Percentiles rank a stretch among this genome's conserved stretches.
These are phyloP conservation scores for Spea hammondii DNA, from an alignment of 2,797 vertebrate genomes.

Conservation along the genomic window DNA sequence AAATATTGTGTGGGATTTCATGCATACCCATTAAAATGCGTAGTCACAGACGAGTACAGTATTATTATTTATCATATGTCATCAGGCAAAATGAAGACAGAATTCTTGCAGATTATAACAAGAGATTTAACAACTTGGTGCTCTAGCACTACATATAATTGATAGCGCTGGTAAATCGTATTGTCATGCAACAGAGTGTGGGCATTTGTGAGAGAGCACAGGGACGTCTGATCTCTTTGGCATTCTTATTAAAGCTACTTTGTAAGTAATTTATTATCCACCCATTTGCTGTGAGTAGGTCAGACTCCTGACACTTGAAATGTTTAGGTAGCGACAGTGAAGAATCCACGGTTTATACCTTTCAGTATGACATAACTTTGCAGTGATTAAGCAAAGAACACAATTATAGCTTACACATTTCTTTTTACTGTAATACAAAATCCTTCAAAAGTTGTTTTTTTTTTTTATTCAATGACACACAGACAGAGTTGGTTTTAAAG, in stretches of 20 bases:
- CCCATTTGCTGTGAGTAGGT: slow-evolving; percentile 65
- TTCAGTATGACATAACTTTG: slow-evolving; percentile 9
- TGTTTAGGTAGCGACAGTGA: slow-evolving; percentile 59
- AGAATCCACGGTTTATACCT: slow-evolving; percentile 37
- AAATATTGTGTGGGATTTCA: not conserved
- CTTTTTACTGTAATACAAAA: not conserved
- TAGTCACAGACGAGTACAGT: not conserved
- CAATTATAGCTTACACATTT: not conserved
- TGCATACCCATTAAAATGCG: not conserved
- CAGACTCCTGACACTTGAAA: slow-evolving; percentile 60
- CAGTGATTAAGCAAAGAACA: slow-evolving; percentile 14
- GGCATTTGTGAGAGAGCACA: slow-evolving; percentile 62
- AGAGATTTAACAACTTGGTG: slow-evolving; percentile 1
- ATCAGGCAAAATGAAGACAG: slow-evolving; percentile 10
- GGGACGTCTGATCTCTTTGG: slow-evolving; percentile 62
- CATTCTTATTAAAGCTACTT: slow-evolving; percentile 51
- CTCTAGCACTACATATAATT: slow-evolving; percentile 26
- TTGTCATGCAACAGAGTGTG: slow-evolving; percentile 63
- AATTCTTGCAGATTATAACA: slow-evolving; percentile 32
- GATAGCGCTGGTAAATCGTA: slow-evolving; percentile 67
- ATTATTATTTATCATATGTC: not conserved
- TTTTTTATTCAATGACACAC: not conserved
- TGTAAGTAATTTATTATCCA: slow-evolving; percentile 65
- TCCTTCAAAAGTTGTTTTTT: not conserved
- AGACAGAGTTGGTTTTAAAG: not conserved